Evolutionary conservation across 1,140 invertebrate species (phyloP), one percentile per base, ranked within the genome.

Genomic region (Amyelois transitella): DNA sequence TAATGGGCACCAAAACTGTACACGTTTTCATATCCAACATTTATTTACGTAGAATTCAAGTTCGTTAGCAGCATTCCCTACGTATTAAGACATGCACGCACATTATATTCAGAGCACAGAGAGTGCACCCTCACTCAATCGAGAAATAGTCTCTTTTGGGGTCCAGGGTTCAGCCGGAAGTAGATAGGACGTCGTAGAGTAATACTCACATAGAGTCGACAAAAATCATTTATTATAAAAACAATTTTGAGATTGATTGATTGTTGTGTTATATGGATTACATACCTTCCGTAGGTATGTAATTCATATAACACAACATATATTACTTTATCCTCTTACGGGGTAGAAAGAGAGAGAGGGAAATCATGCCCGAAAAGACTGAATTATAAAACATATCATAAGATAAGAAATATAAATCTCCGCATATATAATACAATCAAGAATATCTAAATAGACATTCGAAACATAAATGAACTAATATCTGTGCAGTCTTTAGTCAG

Each of bases 131-230:
- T 74, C 73, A 62, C 66, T 74, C 71, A 73, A 62, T 77, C 73
- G 74, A 73, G 66, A 79, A 81, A 81, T 77, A 77, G 66, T 62
- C 72, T 75, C 68, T 78, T 48, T 76, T 75, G 69, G 74, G 74
- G 69, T 66, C 71, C 69, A 74, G 78, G 68, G 69, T 75, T 75
- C 64, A 60, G 58, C 69, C 72, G 72, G 75, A 77, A 80, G 68
- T 59, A 66, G 32, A 38, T 8, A 38, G 12, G 32, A 2, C 32
- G 17, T 59, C 63, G 74, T 56, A 80, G 68, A 76, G 12, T 14
- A 38, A 38, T n/a, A 38, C n/a, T 38, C n/a, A 2, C 6, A 4
- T 8, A 38, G 32, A 38, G 6, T 14, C 32, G 32, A 14, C n/a
- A 24, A 8, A 24, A 24, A 24, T 5, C 22, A 24, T 24, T 24